phyloP scores from a whole-genome alignment of 2,113 vertebrate genomes.

The Meles meles region DNA sequence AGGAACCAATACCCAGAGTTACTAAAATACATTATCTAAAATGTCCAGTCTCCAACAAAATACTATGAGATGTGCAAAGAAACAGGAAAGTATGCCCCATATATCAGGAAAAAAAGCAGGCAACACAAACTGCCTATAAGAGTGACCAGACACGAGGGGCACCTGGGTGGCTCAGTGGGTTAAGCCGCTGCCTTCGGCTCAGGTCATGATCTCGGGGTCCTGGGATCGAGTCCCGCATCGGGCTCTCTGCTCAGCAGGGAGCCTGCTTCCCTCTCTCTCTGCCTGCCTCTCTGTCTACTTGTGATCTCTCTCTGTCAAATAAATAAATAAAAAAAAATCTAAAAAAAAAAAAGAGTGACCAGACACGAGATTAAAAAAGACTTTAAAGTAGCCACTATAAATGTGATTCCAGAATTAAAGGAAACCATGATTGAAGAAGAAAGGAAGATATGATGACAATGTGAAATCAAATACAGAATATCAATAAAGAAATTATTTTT shows the following conservation, averaged over 20 bases:
- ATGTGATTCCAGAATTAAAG: background rate
- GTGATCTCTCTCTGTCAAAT: too few species aligned
- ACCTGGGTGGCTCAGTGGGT: too few species aligned
- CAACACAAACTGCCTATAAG: background rate
- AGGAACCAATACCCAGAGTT: background rate
- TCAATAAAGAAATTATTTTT: background rate
- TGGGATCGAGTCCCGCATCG: too few species aligned
- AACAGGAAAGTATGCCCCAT: background rate
- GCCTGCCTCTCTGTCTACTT: too few species aligned
- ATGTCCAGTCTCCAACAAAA: slow-evolving; percentile 5
- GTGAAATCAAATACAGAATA: background rate
- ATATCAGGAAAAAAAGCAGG: background rate
- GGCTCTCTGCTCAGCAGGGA: too few species aligned
- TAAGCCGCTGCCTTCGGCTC: too few species aligned
- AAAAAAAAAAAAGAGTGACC: too few species aligned
- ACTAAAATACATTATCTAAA: slow-evolving; percentile 9
- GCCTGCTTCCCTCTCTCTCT: too few species aligned
- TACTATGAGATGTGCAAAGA: background rate
- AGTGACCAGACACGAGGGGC: background rate
- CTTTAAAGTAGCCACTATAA: background rate
- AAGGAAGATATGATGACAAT: background rate
- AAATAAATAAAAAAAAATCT: too few species aligned
- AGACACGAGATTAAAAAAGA: background rate
- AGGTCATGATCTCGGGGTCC: too few species aligned
- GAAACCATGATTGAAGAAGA: background rate